Base-by-base conservation (phyloP, 2,797 vertebrate genomes). In the Hemibagrus guttatus region DNA sequence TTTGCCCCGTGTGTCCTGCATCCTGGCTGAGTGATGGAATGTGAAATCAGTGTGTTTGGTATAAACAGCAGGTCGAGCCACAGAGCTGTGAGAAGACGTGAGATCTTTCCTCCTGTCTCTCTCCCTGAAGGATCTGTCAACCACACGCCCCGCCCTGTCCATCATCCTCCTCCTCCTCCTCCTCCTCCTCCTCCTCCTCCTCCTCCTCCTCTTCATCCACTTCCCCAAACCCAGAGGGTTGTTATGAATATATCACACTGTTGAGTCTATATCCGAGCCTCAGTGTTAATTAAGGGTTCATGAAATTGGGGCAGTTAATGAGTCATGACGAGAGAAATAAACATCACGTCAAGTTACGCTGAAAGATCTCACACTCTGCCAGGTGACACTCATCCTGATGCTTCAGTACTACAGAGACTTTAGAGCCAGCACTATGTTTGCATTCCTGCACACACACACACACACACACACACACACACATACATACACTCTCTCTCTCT, bases 101-200 rank as follows among this genome's bases (percentile, higher is more conserved):
- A 83, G 83, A 63, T 88, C 81, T 13, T 83, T 85, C 59, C 58
- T 66, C 80, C 68, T 87, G 88, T 90, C 61, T 19, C 72, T 87
- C 52, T 88, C 81, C 87, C 83, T 72, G 26, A 9, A 63, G 81
- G 72, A 56, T 58, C 78, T 90, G 89, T 89, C 84, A 11, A 23
- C 82, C 87, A 68, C 64, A 79, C 87, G 81, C 88, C 86, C 86
- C 82, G 56, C 84, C 68, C 88, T 87, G 86, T 88, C 89, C 85
- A 72, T 91, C 87, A 90, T 74, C 69, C 58, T 9, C 1, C 17
- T 39, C 71, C 9, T 31, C 74, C 6, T 71, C 16, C 21, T 72
- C 42, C 11, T 76, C n/a, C 0, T 31, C n/a, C 8, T 31, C n/a
- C 17, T 54, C 49, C 6, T 31, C 21, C 9, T 31, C 74, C 6